phyloP scores from a whole-genome alignment of 2,797 vertebrate species.

The Ambastaia sidthimunki region DNA sequence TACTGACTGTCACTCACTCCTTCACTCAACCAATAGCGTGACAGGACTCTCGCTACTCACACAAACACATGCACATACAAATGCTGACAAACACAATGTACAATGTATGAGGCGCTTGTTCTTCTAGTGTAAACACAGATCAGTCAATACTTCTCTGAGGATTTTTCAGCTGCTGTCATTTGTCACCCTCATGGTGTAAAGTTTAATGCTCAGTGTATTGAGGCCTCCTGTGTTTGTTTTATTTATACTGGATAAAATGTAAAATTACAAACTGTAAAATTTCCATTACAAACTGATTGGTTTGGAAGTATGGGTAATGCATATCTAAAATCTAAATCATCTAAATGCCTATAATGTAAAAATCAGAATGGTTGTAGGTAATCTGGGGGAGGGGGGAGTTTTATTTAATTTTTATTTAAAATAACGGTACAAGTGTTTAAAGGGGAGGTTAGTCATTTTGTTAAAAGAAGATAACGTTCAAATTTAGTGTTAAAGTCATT shows the following conservation, averaged over 20 bases:
- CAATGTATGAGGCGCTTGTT: constrained; percentile 15
- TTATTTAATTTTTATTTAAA: too few relatives aligned
- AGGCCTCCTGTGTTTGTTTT: neutral
- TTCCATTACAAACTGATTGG: neutral
- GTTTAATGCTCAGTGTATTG: constrained; percentile 6
- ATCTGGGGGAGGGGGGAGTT: too few relatives aligned
- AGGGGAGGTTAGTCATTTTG: too few relatives aligned
- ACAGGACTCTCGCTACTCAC: constrained; percentile 23
- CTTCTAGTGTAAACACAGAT: neutral
- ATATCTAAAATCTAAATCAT: too few relatives aligned
- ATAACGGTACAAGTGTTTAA: too few relatives aligned
- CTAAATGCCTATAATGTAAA: too few relatives aligned
- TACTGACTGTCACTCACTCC: constrained; percentile 51
- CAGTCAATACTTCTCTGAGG: constrained; percentile 13
- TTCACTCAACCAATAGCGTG: constrained; percentile 49
- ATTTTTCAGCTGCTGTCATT: constrained; percentile 24
- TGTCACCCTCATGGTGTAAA: constrained; percentile 5
- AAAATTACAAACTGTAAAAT: too few relatives aligned
- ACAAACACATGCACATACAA: constrained; percentile 34
- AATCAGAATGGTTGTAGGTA: too few relatives aligned
- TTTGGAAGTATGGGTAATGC: neutral
- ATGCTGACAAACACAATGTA: constrained; percentile 25
- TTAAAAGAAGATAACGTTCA: too few relatives aligned
- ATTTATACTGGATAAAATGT: neutral
- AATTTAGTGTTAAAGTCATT: too few relatives aligned